Evolutionary conservation across 92 coral and sea anemone genomes (phyloP), one percentile per base, ranked within the genome.

Genomic region (Zoanthus gigantus): DNA sequence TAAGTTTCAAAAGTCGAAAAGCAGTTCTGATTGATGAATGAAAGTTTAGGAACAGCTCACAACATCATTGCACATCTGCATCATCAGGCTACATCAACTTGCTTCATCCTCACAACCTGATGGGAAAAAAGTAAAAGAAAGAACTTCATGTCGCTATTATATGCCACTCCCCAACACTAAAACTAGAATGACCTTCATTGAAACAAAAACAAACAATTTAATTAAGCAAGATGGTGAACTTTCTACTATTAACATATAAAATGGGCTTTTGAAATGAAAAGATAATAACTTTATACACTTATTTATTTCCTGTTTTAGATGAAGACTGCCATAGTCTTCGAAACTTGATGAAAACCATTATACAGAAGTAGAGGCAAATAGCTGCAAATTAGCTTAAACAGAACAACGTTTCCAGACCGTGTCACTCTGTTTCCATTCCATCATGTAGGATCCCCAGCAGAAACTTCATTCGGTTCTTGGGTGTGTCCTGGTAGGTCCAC

Each of bases 401-500:
- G 66, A 58, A 0, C 66, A 58, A 58, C 66, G 66, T 58, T 58
- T 58, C 66, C 17, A 58, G 66, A 13, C 66, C 66, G 12, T 58
- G 66, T 58, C 66, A 58, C 66, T 58, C 66, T 58, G 28, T 58
- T 58, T 15, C 66, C 72, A 18, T 18, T 67, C 44, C 72, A 67
- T 67, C 72, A 18, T 29, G 72, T 29, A 67, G 34, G 37, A 67
- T 67, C 72, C 28, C 72, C 72, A 67, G 37, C 72, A 67, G 31
- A 67, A 67, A 67, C 72, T 67, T 67, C 72, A 67, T 67, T 29
- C 72, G 9, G 72, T 67, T 67, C 32, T 67, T 18, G 72, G 72
- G 37, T 29, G 72, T 67, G 37, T 67, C 72, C 72, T 18, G 32
- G 37, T 67, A 67, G 28, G 32, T 67, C 72, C 72, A 67, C 32